Percentiles rank a stretch among this genome's conserved stretches.
phyloP scores from a whole-genome alignment of 2,113 vertebrate genomes.

The Notothenia coriiceps region DNA sequence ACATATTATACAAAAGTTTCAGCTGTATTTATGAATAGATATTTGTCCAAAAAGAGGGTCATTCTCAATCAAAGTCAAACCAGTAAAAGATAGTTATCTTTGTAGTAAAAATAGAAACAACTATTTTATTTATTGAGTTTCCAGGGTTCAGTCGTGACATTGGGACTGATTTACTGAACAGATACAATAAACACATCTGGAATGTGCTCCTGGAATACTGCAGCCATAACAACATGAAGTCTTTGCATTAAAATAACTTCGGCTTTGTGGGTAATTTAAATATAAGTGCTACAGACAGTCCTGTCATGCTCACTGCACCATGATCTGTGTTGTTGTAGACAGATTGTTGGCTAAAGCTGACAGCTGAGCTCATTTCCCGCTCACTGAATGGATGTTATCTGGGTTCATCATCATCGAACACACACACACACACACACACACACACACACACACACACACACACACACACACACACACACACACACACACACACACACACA shows the following conservation, averaged over 20 bases:
- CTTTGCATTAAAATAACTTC: not conserved
- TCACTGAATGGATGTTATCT: conserved; percentile 60
- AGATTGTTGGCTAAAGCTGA: conserved; percentile 52
- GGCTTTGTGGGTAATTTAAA: not conserved
- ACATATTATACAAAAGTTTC: too few relatives aligned
- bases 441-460: conserved; percentile 23
- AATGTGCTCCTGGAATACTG: too few relatives aligned
- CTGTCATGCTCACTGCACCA: conserved; percentile 16
- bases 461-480: conserved; percentile 19
- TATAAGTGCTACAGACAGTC: not conserved
- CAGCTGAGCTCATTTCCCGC: conserved; percentile 73
- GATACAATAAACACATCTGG: too few relatives aligned
- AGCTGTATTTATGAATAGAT: not conserved
- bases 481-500: conserved; percentile 22
- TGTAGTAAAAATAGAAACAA: not conserved
- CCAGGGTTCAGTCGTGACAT: not conserved
- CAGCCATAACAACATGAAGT: not conserved
- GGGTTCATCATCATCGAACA: conserved; percentile 6
- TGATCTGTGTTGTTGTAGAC: conserved; percentile 43
- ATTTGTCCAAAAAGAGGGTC: not conserved
- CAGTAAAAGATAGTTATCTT: not conserved
- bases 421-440: conserved; percentile 29
- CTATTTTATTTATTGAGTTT: not conserved
- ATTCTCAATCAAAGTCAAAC: not conserved
- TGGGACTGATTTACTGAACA: too few relatives aligned